Base-by-base conservation (phyloP, 2,797 vertebrate genomes). In the Pipistrellus pygmaeus region DNA sequence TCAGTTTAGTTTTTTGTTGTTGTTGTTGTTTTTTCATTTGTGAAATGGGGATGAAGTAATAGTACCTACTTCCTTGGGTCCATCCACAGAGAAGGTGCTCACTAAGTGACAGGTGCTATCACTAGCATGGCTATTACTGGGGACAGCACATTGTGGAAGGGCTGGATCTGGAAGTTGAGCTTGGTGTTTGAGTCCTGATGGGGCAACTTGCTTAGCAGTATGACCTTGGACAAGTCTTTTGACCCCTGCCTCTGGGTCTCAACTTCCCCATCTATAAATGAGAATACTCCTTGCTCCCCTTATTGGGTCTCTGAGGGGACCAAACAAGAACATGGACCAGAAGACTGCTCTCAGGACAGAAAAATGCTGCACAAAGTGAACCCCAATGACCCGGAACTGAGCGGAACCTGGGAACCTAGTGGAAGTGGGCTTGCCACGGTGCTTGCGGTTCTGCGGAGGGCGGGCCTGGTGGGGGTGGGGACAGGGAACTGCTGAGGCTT, bases 401-500 rank as follows among this genome's bases (percentile, higher is more conserved):
- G 44, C 23, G 57, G 48, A 71, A 25, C 72, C 25, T 57, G 93
- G 72, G 72, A 75, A 80, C 44, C 44, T 0, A 3, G 9, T 25
- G 30, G 62, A 15, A 68, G 32, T 1, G 35, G 87, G 27, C 18
- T 68, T 23, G 80, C 87, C 94, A 71, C 76, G 93, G 96, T 95
- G 95, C 86, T 97, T 2, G 88, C 0, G 4, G 90, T 27, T 41
- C 68, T 32, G 30, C 0, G 6, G 73, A 85, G 72, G 91, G 80
- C 9, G 1, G 93, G 80, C 27, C 6, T 0, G 38, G 53, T 30
- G 0, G 4, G 20, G 66, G 14, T 8, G 77, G 96, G 83, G 30
- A 66, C 69, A 46, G 21, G 85, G 75, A 94, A 97, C 76, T 85
- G 94, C 90, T 85, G 96, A 97, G 92, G 69, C 66, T 41, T 91